Base-by-base conservation (phyloP, 2,888 invertebrate genomes). In the Palloptera scutellata region DNA sequence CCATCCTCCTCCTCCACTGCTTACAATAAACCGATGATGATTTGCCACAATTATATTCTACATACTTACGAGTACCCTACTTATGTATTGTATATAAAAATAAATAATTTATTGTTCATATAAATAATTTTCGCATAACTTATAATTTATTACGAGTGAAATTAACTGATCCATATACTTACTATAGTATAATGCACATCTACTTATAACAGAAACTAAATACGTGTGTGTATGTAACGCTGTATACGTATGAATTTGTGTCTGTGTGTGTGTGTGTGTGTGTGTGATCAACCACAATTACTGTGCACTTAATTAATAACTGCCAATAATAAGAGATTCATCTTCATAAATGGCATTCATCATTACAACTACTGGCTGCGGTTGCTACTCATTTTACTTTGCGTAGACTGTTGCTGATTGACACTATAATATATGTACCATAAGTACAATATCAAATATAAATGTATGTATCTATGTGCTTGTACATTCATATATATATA, bases 251-350 rank as follows among this genome's bases (percentile, higher is more conserved):
- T 15, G 48, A 5, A 13, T 48, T n/a, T 6, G 2, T 43, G 8
- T 17, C 11, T 63, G n/a, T 40, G 40, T 55, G 15, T 45, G 20
- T 2, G 19, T 53, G n/a, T 57, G 41, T 57, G 41, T 62, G 20
- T 20, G 1, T 53, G 20, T 53, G 19, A 42, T 59, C 19, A 45
- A 63, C 55, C 63, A 41, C 63, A 63, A 55, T 63, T 63, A 63
- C 30, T 19, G 45, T 4, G 45, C 15, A 30, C 63, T 43, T 63
- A 63, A 63, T 55, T 63, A 63, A 55, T 55, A 54, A 55, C 43
- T 55, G 63, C 54, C 63, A 63, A 55, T 54, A 43, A 12, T 43
- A 62, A 40, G 2, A 54, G 42, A 61, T 41, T 61, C 48, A 61
- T 30, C 13, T 13, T 48, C 48, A 48, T 48, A 48, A 48, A 48